A percentile compares a stretch with the other conserved stretches of the same genome.
Conservation (phyloP, 2,888 invertebrate genomes). For the Lepetodrilus schrolli region DNA sequence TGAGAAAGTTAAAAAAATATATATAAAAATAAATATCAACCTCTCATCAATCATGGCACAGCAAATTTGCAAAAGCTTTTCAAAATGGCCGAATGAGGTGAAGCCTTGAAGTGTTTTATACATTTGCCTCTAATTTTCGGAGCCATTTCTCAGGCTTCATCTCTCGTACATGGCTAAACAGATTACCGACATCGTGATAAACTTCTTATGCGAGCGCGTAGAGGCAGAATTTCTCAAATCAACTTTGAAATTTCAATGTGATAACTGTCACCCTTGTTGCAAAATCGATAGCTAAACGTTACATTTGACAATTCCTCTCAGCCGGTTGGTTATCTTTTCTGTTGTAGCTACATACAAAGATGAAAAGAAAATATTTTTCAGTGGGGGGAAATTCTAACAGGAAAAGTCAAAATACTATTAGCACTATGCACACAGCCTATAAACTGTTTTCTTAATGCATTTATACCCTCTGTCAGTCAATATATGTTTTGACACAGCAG, state of each 20-base stretch:
- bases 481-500: too few species aligned
- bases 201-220: neutral
- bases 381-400: too few species aligned
- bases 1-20: too few species aligned
- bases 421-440: too few species aligned
- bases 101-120: neutral
- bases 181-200: neutral
- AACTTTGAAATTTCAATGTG: neutral
- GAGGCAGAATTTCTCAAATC: neutral
- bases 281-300: too few species aligned
- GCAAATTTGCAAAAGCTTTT: neutral
- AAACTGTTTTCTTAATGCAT: too few species aligned
- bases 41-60: neutral
- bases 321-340: too few species aligned
- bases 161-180: neutral
- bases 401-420: too few species aligned
- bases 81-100: neutral
- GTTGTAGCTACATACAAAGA: too few species aligned
- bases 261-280: neutral
- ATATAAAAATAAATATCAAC: neutral
- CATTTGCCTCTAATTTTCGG: neutral
- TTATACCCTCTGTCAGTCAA: too few species aligned
- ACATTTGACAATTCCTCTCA: too few species aligned
- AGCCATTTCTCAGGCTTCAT: neutral
- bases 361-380: too few species aligned